Conservation (phyloP, 2,113 vertebrate species). For the Labeo catla region DNA sequence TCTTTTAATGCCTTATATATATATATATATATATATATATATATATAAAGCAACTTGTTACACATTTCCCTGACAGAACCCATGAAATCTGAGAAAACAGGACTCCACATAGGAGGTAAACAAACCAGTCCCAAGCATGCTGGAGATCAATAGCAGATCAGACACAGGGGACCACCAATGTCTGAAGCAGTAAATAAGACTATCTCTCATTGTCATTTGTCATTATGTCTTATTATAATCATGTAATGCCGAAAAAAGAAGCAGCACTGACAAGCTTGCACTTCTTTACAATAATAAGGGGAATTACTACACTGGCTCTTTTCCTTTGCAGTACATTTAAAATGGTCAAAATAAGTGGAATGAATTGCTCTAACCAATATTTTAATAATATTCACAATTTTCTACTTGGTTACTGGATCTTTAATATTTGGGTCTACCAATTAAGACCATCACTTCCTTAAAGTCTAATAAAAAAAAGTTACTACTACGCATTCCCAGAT, state of each 20-base stretch:
- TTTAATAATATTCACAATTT: not conserved
- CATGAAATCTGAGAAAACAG: not conserved
- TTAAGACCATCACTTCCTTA: not conserved
- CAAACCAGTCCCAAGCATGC: not conserved
- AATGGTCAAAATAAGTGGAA: not conserved
- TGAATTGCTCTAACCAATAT: not conserved
- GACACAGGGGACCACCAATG: slow-evolving; percentile 31
- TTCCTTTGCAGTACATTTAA: not conserved
- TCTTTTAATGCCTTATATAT: not conserved
- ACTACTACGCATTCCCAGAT: not conserved
- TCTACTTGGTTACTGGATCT: not conserved
- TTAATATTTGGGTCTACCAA: not conserved
- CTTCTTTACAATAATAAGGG: not conserved
- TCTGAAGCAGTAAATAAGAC: slow-evolving; percentile 47
- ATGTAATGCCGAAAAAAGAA: not conserved
- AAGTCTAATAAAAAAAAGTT: not conserved
- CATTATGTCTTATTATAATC: not conserved
- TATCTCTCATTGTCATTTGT: slow-evolving; percentile 32
- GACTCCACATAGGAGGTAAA: slow-evolving; percentile 3
- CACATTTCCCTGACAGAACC: not conserved
- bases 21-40: no score
- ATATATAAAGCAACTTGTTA: not conserved
- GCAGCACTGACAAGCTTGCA: not conserved
- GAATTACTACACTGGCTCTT: not conserved
- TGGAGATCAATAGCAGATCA: slow-evolving; percentile 43